A percentile compares a stretch with the other conserved stretches of the same genome.
These are phyloP conservation scores for Chaenocephalus aceratus DNA, from an alignment of 2,113 vertebrate genomes.

Conservation along the genomic window DNA sequence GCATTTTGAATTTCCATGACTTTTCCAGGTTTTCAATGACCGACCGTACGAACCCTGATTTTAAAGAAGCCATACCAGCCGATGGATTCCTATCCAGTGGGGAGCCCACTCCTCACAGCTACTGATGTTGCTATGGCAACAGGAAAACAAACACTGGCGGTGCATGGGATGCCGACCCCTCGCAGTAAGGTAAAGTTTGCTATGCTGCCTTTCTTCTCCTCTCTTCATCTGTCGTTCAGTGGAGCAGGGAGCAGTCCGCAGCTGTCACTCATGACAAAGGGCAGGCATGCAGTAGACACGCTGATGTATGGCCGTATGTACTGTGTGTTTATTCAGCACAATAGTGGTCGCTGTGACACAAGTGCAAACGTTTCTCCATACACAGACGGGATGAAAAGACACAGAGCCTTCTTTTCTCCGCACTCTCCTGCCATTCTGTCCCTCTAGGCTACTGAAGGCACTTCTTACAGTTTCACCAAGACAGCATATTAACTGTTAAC, in stretches of 20 bases:
- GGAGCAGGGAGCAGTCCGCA: conserved; percentile 28
- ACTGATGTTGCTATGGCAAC: conserved; percentile 55
- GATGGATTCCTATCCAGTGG: conserved; percentile 48
- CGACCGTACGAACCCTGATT: no score
- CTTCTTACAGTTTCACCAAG: conserved; percentile 9
- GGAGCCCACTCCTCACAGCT: conserved; percentile 31
- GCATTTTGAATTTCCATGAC: no score
- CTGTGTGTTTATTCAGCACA: conserved; percentile 14
- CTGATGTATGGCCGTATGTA: conserved; percentile 17
- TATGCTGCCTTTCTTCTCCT: conserved; percentile 33
- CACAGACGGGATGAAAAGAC: conserved; percentile 45
- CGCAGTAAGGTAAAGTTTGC: conserved; percentile 34
- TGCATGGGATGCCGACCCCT: conserved; percentile 16
- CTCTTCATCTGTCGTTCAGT: conserved; percentile 35
- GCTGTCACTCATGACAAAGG: conserved; percentile 52
- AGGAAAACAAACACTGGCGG: conserved; percentile 67
- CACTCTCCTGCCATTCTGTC: neutral
- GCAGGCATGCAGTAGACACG: conserved; percentile 1
- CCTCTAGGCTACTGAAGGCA: conserved; percentile 1
- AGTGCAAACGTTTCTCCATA: conserved; percentile 8
- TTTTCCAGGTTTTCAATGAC: no score
- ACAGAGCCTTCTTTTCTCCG: neutral
- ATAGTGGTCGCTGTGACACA: neutral
- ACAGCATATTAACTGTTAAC: conserved; percentile 21
- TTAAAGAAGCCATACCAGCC: conserved; percentile 22